These are phyloP conservation scores for Agrilus mali DNA, from an alignment of 2,888 invertebrate species.

Conservation along the genomic window DNA sequence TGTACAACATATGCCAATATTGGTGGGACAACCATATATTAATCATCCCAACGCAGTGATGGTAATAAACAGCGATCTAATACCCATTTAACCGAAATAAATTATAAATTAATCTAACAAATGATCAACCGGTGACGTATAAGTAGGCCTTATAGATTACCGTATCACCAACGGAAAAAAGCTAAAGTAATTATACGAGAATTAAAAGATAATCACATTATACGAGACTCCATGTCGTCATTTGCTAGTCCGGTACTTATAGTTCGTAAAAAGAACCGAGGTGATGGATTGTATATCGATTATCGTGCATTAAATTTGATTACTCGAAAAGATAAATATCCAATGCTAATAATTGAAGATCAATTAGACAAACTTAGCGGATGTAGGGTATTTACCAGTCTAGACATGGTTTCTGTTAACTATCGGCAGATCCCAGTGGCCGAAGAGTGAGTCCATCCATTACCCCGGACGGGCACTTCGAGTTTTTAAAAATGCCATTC, in stretches of 20 bases:
- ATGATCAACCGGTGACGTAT: too few species aligned
- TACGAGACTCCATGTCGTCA: not conserved
- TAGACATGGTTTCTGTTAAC: constrained; percentile 18
- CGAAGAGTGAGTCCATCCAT: constrained; percentile 10
- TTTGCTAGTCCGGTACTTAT: not conserved
- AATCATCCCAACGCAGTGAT: not conserved
- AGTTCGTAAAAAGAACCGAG: not conserved
- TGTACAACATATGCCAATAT: too few species aligned
- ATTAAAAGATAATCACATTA: not conserved
- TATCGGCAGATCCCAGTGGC: constrained; percentile 18
- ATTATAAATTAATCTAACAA: too few species aligned
- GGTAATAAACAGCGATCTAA: not conserved
- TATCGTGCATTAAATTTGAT: not conserved
- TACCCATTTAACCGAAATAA: not conserved
- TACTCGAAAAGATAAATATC: not conserved
- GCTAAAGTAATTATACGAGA: not conserved
- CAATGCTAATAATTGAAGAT: not conserved
- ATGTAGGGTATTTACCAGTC: constrained; percentile 13
- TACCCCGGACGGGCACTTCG: too few species aligned
- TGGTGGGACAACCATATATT: too few species aligned
- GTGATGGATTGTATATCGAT: not conserved
- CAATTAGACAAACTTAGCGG: constrained; percentile 12
- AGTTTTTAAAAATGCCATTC: too few species aligned
- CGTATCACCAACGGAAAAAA: not conserved
- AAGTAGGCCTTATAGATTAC: too few species aligned